Base-by-base conservation (phyloP, 2,797 vertebrate genomes). In the Phrynocephalus forsythii region DNA sequence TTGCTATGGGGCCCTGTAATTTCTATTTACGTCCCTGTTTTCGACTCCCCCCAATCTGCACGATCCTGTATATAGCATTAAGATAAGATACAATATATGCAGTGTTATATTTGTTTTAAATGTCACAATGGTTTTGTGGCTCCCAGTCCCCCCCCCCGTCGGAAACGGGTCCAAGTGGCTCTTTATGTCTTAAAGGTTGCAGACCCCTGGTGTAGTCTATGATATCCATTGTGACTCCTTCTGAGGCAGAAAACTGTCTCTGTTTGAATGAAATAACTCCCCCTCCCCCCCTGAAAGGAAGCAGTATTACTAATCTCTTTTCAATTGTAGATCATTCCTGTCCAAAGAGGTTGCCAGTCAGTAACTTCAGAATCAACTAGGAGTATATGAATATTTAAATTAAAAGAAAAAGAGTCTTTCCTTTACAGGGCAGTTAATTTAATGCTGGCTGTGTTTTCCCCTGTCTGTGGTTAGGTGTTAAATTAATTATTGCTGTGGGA, bases 401-500 rank as follows among this genome's bases (percentile, higher is more conserved):
- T 22, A n/a, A 63, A 24, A 6, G 26, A 18, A 9, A 10, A 1
- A 20, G 83, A 63, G 28, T 92, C 63, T 81, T 93, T 88, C 91
- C 88, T 33, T 1, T 24, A 1, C 0, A 2, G 56, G 87, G 82
- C 66, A 87, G 91, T 92, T 87, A 82, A 89, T 30, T 88, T 82
- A 1, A n/a, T 30, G 67, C 75, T 84, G 77, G 90, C 81, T 90
- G 77, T 79, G 83, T 38, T 86, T 88, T 66, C 87, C 77, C 88
- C 79, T 22, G 90, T 88, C 90, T 30, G 56, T 85, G 91, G 77
- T 84, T 69, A 86, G 90, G 84, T 89, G 94, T 78, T 89, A 28
- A 90, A 86, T 91, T 79, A 89, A 86, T 91, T 76, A 75, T 89
- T 93, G 88, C 94, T 92, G 92, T 90, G 94, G 94, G 95, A 93